These are phyloP conservation scores for Drosophila mayri DNA, from an alignment of 1,140 invertebrate species.

Conservation along the genomic window DNA sequence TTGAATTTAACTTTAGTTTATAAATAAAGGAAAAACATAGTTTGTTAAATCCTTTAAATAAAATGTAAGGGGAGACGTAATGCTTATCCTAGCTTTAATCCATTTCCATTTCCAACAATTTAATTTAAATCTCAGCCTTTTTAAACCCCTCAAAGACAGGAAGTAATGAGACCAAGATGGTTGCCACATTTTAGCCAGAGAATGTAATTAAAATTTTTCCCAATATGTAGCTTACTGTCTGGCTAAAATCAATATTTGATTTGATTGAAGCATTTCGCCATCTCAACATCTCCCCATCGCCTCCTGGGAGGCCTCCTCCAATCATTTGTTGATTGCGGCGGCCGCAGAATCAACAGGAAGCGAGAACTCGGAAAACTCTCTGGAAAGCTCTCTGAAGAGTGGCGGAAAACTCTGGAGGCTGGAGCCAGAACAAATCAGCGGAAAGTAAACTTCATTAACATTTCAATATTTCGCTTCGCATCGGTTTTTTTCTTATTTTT, in stretches of 20 bases:
- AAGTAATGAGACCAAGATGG: slow-evolving; percentile 3
- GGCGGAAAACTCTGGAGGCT: slow-evolving; percentile 37
- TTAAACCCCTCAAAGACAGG: background rate
- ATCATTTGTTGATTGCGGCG: slow-evolving; percentile 67
- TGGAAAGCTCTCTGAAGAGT: slow-evolving; percentile 11
- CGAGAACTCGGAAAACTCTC: slow-evolving; percentile 9
- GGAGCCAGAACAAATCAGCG: slow-evolving; percentile 69
- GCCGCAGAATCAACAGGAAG: slow-evolving; percentile 46
- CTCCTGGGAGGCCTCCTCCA: slow-evolving; percentile 2
- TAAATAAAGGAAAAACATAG: too few species aligned
- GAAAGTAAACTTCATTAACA: slow-evolving; percentile 81
- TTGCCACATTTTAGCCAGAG: slow-evolving; percentile 4
- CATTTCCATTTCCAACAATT: background rate
- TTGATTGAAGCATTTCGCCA: slow-evolving; percentile 19
- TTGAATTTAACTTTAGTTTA: too few species aligned
- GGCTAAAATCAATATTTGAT: slow-evolving; percentile 42
- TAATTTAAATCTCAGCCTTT: background rate
- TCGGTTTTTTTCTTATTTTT: background rate
- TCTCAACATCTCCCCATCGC: background rate
- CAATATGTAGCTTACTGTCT: slow-evolving; percentile 17
- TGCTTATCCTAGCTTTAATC: too few species aligned
- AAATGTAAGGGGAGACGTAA: too few species aligned
- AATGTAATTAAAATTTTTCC: slow-evolving; percentile 40
- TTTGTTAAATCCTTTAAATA: too few species aligned
- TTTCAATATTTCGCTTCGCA: slow-evolving; percentile 69